Evolutionary conservation across 2,113 vertebrate species (phyloP), one percentile per base, ranked within the genome.

Genomic region (Nibea albiflora): DNA sequence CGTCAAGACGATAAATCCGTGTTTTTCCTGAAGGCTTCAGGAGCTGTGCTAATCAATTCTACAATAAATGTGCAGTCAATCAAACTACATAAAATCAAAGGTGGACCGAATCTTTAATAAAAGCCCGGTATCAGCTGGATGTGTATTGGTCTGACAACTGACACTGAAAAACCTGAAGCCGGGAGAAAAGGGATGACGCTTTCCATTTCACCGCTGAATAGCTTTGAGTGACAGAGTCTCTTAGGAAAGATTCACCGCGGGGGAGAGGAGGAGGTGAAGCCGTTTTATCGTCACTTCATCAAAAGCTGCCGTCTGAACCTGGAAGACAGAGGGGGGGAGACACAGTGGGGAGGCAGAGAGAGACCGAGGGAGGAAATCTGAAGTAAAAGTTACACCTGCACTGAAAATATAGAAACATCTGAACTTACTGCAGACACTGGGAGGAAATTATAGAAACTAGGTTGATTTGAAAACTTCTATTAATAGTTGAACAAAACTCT

Each of bases 221-320:
- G 60, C 73, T 83, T 28, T 73, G 69, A 85, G 77, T 74, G 80
- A 86, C 84, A 71, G 58, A 65, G 50, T 79, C 78, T 81, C 65
- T 74, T 1, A 68, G 77, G 73, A 84, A 67, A 12, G 65, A 58
- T 31, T 78, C 81, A 2, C 85, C 31, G 73, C 77, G 42, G 83
- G 83, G 77, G 80, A 71, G 64, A 75, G 68, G 68, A 75, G 68
- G 65, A 82, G 78, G 88, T 73, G 88, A 70, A 68, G 69, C 5
- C 58, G 60, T 50, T 80, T 76, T 16, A 70, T 85, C 54, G 44
- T 26, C 49, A n/a, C 76, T 68, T 68, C 83, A 78, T 85, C 85
- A 83, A 53, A 90, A 35, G 70, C 66, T 42, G 46, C 80, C 22
- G 83, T 80, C 83, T 83, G 76, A 76, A 76, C 24, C 15, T 2